Base-by-base conservation (phyloP, 1,140 invertebrate genomes). In the Drosophila tani region DNA sequence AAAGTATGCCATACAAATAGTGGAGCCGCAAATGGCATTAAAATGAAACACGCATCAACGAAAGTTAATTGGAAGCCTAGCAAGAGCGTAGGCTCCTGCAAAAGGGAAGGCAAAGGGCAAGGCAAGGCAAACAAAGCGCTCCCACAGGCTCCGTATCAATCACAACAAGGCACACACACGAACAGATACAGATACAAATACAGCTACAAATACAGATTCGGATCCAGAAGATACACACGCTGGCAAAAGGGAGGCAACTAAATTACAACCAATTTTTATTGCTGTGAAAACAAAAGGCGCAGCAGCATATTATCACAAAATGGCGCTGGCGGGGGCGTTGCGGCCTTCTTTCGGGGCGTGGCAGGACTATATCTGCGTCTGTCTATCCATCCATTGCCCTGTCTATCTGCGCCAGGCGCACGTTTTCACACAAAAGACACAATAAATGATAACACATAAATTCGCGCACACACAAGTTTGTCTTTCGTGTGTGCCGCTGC, bases 391-490 rank as follows among this genome's bases (percentile, higher is more conserved):
- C 15, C 40, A 41, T 41, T 35, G 24, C 55, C 41, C 27, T 35
- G 46, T 56, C 40, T 74, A 64, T 58, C 59, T 56, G 40, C 47
- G 71, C 68, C 75, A 63, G 60, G 73, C 80, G 69, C 86, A 91
- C 79, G 86, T 91, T 78, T 77, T 91, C 80, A 73, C 80, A 86
- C 79, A 88, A 84, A 82, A 75, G 76, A 80, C 80, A 85, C 81
- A 91, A 90, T 91, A 91, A 91, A 91, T 91, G 88, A 91, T 91
- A 91, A 87, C 82, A 81, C 88, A 91, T 90, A 91, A 91, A 91
- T 90, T 85, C 81, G 66, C 81, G 66, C 86, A 68, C 79, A 79
- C 68, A 64, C 59, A 69, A 67, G 24, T 65, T 62, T 7, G 53
- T 58, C 51, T 15, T 32, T 38, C 32, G 47, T 43, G 46, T 46